Evolutionary conservation across 2,113 vertebrate genomes (phyloP), one percentile per base, ranked within the genome.

Genomic region (Anthoscopus minutus): DNA sequence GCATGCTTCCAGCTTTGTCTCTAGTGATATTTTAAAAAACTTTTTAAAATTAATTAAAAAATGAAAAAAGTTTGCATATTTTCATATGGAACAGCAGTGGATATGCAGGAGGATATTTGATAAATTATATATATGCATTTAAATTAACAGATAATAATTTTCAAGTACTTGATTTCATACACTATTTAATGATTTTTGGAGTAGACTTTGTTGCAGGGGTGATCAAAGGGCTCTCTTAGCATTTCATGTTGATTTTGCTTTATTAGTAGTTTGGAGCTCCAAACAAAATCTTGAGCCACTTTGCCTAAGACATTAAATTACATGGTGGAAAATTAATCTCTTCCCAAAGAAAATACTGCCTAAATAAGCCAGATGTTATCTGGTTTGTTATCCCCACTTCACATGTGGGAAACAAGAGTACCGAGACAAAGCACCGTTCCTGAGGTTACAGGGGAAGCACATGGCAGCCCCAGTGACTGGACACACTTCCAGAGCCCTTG

Each of bases 321-420:
- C 7, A 9, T 9, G 11, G 10, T 70, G n/a, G n/a, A 40, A 77
- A 60, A 30, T 21, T 0, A n/a, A 15, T 44, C 33, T 81, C 27
- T 30, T 89, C 9, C 30, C 33, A 10, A 40, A 51, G 27, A n/a
- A 80, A 66, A 38, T 12, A 24, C 0, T 69, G 28, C 42, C n/a
- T 65, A 21, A 48, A n/a, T 40, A 47, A 81, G 40, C 37, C 14
- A 72, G 58, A 18, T 67, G 13, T 47, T 58, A 24, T 53, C 28
- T 15, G 6, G 9, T 60, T 23, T 73, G 18, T 71, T 61, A 62
- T 38, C 31, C 20, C 35, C 4, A 3, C 12, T 58, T 45, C 6
- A 9, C 5, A 2, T 10, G 25, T 60, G 28, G 48, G 35, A 79
- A 76, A 14, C 2, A 0, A n/a, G 6, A 6, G 15, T 38, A 18